phyloP scores from a whole-genome alignment of 2,797 vertebrate species.

The Phataginus tetradactyla region DNA sequence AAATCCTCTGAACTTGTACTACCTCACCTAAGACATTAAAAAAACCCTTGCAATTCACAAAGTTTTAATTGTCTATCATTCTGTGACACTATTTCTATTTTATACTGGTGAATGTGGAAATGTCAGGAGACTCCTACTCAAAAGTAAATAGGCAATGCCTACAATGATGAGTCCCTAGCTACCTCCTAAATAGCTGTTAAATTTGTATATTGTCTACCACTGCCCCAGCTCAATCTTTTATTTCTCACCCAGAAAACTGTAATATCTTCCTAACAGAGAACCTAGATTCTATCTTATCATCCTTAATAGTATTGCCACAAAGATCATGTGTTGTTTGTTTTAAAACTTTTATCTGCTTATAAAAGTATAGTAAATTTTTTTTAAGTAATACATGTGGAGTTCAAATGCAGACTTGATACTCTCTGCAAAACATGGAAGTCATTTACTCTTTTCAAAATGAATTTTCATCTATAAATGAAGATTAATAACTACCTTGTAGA shows the following conservation, averaged over 20 bases:
- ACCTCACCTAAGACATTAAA: neutral
- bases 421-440: neutral
- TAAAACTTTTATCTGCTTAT: neutral
- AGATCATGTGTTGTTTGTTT: neutral
- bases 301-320: neutral
- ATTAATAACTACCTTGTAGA: neutral
- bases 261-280: neutral
- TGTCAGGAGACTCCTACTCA: neutral
- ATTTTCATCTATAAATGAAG: neutral
- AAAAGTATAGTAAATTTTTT: neutral
- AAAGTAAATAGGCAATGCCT: neutral
- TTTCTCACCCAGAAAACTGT: neutral
- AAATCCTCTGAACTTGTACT: neutral
- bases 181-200: neutral
- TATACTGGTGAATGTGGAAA: neutral
- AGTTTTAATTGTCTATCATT: neutral
- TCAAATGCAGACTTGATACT: neutral
- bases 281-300: neutral
- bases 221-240: neutral
- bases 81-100: neutral
- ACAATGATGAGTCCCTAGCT: neutral
- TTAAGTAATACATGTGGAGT: neutral
- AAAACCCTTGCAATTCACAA: neutral
- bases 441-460: neutral
- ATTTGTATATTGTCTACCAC: neutral